Conservation (phyloP, 2,888 invertebrate genomes). For the Piscicola geometra region DNA sequence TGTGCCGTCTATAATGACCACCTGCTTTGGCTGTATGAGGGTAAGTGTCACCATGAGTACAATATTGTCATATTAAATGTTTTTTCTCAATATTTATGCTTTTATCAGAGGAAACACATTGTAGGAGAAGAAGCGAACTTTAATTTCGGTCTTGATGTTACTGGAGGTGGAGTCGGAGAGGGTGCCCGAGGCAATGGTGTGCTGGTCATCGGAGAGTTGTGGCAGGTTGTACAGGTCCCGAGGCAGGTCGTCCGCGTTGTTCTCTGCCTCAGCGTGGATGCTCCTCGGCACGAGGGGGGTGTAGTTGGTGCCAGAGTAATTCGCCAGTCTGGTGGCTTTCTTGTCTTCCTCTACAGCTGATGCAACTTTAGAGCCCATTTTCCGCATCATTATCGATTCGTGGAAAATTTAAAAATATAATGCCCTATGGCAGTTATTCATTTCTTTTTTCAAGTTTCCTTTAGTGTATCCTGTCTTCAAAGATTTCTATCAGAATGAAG, state of each 20-base stretch:
- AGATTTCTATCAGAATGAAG: not conserved
- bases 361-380: not conserved
- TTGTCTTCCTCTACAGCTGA: not conserved
- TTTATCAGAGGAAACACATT: too few species aligned
- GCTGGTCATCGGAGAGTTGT: conserved; percentile 1
- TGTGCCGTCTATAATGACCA: conserved; percentile 36
- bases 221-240: not conserved
- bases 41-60: too few species aligned
- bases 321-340: conserved; percentile 32
- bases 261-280: not conserved
- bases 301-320: conserved; percentile 34
- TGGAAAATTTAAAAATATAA: too few species aligned
- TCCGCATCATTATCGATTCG: conserved; percentile 1
- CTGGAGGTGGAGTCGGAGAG: not conserved
- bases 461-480: not conserved
- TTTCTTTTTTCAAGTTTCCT: not conserved
- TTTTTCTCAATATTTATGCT: too few species aligned
- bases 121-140: conserved; percentile 3
- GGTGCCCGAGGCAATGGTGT: not conserved
- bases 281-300: conserved; percentile 19
- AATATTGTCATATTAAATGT: too few species aligned
- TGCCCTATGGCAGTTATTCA: too few species aligned
- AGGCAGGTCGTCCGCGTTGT: not conserved
- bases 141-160: conserved; percentile 8
- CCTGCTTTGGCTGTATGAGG: conserved; percentile 35